Conservation (phyloP, 2,113 vertebrate genomes). For the Hydropotes inermis region DNA sequence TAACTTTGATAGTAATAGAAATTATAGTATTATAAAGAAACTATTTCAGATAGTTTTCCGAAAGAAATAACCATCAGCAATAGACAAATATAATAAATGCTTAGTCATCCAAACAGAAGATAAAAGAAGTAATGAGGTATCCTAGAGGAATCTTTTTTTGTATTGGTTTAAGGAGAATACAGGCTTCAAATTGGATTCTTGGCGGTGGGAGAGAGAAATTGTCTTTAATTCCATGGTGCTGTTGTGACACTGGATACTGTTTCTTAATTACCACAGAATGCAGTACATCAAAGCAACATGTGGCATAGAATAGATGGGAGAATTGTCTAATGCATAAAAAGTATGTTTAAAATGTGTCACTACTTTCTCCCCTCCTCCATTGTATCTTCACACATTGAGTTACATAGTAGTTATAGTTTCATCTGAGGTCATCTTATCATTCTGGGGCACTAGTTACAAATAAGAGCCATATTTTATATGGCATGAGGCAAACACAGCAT, state of each 20-base stretch:
- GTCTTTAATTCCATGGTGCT: background rate
- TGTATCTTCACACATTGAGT: background rate
- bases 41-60: background rate
- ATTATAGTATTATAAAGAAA: background rate
- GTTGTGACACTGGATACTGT: background rate
- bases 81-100: background rate
- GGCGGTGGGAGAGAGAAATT: background rate
- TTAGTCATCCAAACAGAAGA: background rate
- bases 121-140: background rate
- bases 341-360: background rate
- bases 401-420: background rate
- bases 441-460: background rate
- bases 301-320: background rate
- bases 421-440: background rate
- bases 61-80: background rate
- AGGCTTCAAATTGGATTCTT: constrained; percentile 20
- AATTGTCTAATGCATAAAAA: background rate
- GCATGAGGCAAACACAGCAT: background rate
- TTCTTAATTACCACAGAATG: background rate
- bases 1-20: background rate
- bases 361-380: background rate
- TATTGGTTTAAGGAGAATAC: background rate
- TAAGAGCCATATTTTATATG: background rate
- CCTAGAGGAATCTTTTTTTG: background rate
- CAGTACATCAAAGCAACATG: background rate